Percentiles rank a stretch among this genome's conserved stretches.
Conservation (phyloP, 2,888 invertebrate species). For the Podabrus alpinus region DNA sequence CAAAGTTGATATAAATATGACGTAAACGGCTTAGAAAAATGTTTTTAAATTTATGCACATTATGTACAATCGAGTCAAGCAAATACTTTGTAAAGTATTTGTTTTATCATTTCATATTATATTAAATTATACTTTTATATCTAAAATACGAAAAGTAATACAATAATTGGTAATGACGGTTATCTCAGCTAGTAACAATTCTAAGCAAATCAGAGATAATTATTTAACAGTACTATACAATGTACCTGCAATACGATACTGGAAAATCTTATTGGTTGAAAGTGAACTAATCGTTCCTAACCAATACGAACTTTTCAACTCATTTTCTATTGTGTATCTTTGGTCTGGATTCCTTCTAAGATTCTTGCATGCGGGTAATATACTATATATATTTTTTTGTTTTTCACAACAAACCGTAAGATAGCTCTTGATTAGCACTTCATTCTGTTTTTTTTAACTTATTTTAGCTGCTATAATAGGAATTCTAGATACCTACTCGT, state of each 20-base stretch:
- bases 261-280: neutral
- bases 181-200: neutral
- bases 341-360: neutral
- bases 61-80: neutral
- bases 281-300: neutral
- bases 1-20: conserved; percentile 18
- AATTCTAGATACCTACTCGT: no score
- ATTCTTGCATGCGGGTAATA: neutral
- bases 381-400: neutral
- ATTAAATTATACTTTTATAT: neutral
- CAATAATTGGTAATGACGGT: neutral
- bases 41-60: conserved; percentile 1
- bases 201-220: no score
- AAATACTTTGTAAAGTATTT: neutral
- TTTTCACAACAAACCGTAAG: neutral
- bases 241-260: neutral
- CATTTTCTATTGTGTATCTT: neutral
- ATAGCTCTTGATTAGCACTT: neutral
- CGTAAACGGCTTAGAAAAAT: conserved; percentile 5
- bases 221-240: neutral
- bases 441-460: neutral
- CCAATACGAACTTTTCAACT: neutral
- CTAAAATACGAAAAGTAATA: neutral
- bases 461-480: neutral
- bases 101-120: neutral